Conservation (phyloP, 1,140 invertebrate genomes). For the Lethocerus indicus region DNA sequence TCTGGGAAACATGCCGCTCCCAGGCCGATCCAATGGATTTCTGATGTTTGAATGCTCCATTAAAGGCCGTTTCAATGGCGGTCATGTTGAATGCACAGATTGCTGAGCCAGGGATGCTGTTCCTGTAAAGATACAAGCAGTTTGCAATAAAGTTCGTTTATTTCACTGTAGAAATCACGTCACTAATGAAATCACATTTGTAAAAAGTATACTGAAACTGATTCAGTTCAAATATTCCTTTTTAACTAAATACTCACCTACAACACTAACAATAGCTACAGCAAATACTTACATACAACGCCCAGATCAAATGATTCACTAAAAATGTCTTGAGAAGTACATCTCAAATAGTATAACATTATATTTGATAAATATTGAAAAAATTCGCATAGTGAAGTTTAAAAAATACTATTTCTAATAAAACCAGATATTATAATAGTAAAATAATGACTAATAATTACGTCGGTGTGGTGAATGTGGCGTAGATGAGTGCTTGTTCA, state of each 20-base stretch:
- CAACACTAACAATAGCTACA: too few species aligned
- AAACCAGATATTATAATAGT: too few species aligned
- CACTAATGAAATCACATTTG: too few species aligned
- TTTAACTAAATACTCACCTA: too few species aligned
- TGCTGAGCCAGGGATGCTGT: slow-evolving; percentile 81
- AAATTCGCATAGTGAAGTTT: neutral
- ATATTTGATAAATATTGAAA: neutral
- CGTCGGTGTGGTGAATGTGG: slow-evolving; percentile 81
- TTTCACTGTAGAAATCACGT: too few species aligned
- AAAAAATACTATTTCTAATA: neutral
- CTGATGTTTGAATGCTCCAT: slow-evolving; percentile 76
- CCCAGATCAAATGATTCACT: too few species aligned
- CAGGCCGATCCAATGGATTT: slow-evolving; percentile 56
- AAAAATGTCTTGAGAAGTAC: too few species aligned
- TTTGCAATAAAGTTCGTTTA: too few species aligned
- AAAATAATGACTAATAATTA: slow-evolving; percentile 27
- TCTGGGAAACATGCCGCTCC: slow-evolving; percentile 39
- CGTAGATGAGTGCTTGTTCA: slow-evolving; percentile 71
- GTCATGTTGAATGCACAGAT: slow-evolving; percentile 83
- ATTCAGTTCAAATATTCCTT: too few species aligned
- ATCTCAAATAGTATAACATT: too few species aligned
- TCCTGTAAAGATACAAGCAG: slow-evolving; percentile 38
- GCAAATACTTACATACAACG: too few species aligned
- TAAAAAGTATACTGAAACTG: too few species aligned
- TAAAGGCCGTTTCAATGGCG: slow-evolving; percentile 65